Percentiles rank a stretch among this genome's conserved stretches.
Evolutionary conservation across 2,113 vertebrate genomes (phyloP).

Genomic region (Uropsilus gracilis): DNA sequence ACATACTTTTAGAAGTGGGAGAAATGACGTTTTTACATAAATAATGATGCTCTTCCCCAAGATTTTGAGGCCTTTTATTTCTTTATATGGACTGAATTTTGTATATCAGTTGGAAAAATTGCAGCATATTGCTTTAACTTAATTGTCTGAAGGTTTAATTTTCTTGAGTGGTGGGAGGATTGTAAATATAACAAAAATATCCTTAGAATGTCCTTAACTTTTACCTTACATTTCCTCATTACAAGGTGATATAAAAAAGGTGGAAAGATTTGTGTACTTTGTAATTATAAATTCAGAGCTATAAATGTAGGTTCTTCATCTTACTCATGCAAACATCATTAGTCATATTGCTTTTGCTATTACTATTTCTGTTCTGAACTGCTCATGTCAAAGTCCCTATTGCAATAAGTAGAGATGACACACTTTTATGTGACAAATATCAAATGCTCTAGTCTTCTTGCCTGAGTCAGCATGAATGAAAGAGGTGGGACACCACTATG

Average conservation of each 20-base stretch:
- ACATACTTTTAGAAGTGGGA: background rate
- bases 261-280: background rate
- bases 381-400: background rate
- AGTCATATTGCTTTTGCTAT: background rate
- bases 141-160: background rate
- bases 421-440: background rate
- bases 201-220: background rate
- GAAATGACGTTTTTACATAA: background rate
- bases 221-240: background rate
- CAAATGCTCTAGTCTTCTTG: background rate
- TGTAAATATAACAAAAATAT: conserved; percentile 9
- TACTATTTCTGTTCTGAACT: background rate
- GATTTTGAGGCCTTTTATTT: background rate
- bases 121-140: background rate
- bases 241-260: background rate
- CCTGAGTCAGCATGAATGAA: background rate
- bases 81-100: background rate
- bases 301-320: background rate
- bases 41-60: background rate
- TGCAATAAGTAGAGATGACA: background rate
- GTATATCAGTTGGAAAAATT: background rate
- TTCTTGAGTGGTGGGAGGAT: background rate
- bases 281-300: background rate
- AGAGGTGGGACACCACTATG: background rate
- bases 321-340: background rate